These are phyloP conservation scores for Pseudomugil tenellus DNA, from an alignment of 2,797 vertebrate genomes.

Conservation along the genomic window DNA sequence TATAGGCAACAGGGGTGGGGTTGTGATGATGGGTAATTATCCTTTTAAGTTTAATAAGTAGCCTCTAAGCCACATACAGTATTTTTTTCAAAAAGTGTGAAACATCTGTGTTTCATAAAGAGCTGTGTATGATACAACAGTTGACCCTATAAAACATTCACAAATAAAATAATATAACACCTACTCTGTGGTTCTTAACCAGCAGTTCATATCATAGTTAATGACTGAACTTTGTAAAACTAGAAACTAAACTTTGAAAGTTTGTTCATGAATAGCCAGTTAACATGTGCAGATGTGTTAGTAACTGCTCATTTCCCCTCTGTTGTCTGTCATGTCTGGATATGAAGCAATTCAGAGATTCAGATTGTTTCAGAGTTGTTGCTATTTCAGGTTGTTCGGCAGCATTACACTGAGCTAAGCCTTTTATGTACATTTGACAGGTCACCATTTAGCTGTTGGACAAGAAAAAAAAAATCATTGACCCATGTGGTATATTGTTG, in stretches of 20 bases:
- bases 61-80: neutral
- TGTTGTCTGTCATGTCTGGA: neutral
- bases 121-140: neutral
- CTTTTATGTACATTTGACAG: slow-evolving; percentile 22
- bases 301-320: slow-evolving; percentile 9
- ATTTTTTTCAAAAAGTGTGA: slow-evolving; percentile 11
- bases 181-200: neutral
- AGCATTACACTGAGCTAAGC: slow-evolving; percentile 3
- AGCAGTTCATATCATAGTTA: neutral
- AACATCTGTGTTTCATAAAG: slow-evolving; percentile 14
- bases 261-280: slow-evolving; percentile 10
- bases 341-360: slow-evolving; percentile 9
- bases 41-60: slow-evolving; percentile 18
- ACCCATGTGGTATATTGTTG: slow-evolving; percentile 4
- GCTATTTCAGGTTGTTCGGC: slow-evolving; percentile 5
- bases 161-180: neutral
- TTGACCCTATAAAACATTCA: slow-evolving; percentile 2
- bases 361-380: slow-evolving; percentile 2
- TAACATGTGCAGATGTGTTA: slow-evolving; percentile 6
- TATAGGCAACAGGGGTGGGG: neutral
- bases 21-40: slow-evolving; percentile 8
- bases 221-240: neutral
- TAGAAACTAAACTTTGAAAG: neutral
- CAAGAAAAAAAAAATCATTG: slow-evolving; percentile 7
- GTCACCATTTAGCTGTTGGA: slow-evolving; percentile 20